Evolutionary conservation across 2,888 invertebrate species (phyloP).

Genomic region (Epirrita christyi): DNA sequence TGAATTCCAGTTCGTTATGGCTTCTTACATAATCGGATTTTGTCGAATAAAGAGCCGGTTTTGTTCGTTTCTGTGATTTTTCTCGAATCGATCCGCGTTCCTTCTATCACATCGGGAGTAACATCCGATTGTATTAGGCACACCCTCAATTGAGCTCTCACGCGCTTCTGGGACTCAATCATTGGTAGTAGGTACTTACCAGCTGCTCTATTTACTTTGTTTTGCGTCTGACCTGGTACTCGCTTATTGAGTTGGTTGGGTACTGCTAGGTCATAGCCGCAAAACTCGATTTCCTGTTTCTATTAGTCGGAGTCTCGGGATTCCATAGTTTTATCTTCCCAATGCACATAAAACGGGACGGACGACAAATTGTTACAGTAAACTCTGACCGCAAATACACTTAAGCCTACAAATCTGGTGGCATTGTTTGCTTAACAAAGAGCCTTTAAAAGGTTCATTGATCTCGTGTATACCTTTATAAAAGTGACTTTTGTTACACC

Average conservation of each 20-base stretch:
- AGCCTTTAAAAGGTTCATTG: slow-evolving; percentile 63
- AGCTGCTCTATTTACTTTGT: slow-evolving; percentile 66
- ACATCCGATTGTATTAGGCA: slow-evolving; percentile 63
- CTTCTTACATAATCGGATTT: slow-evolving; percentile 36
- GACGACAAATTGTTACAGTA: slow-evolving; percentile 47
- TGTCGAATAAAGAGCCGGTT: slow-evolving; percentile 18
- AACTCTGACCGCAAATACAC: slow-evolving; percentile 55
- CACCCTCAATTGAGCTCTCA: slow-evolving; percentile 62
- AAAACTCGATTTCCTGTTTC: slow-evolving; percentile 64
- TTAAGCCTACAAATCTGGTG: slow-evolving; percentile 52
- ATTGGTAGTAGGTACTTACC: slow-evolving; percentile 46
- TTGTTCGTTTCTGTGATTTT: slow-evolving; percentile 27
- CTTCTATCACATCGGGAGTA: slow-evolving; percentile 56
- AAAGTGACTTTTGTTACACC: slow-evolving; percentile 51
- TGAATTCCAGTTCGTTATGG: slow-evolving; percentile 29
- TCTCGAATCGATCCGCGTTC: slow-evolving; percentile 45
- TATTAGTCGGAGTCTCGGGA: slow-evolving; percentile 46
- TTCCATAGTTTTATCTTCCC: slow-evolving; percentile 40
- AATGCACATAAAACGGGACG: slow-evolving; percentile 34
- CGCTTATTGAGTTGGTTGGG: slow-evolving; percentile 55
- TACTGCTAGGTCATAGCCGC: slow-evolving; percentile 48
- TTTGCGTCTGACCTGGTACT: slow-evolving; percentile 59
- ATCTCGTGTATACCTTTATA: slow-evolving; percentile 51
- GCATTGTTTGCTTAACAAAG: slow-evolving; percentile 68
- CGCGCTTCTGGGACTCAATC: slow-evolving; percentile 54